Evolutionary conservation across 2,888 invertebrate genomes (phyloP), one percentile per base, ranked within the genome.

Genomic region (Morpho achilles): DNA sequence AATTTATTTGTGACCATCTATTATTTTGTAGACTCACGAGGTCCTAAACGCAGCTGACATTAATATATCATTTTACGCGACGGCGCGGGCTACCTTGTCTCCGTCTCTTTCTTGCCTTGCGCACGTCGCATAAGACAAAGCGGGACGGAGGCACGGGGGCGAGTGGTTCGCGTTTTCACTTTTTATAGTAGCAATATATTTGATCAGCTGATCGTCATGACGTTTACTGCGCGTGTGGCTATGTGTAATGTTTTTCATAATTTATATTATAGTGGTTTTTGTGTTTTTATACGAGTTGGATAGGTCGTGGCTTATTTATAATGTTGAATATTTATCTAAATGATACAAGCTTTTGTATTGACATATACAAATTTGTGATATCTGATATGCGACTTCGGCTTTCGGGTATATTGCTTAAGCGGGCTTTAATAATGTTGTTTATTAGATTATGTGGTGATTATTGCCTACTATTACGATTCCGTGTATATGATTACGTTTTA

Each of bases 151-250:
- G 60, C 61, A 69, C 71, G 71, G 77, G 78, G 78, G 77, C 79
- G 77, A 82, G 80, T 82, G 81, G 84, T 86, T 86, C 77, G 82
- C 81, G 88, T 88, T 90, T 89, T 90, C 90, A 89, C 89, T 90
- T 89, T 90, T 90, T 90, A 88, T 89, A 88, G 88, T 84, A 87
- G 88, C 85, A 86, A 88, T 90, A 87, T 90, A 89, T 89, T 89
- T 89, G 88, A 89, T 89, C 90, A 90, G 90, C 89, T 90, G 90
- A 90, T 90, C 90, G 87, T 71, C 76, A 80, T 87, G 89, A 89
- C 90, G 86, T 89, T 89, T 87, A 88, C 81, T 82, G 82, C 80
- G 78, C 76, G 80, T 75, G 82, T 68, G 72, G 69, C 77, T 73
- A 79, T 82, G 80, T 82, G 86, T 84, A 81, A 82, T 85, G 82